Evolutionary conservation across 2,888 invertebrate genomes (phyloP), one percentile per base, ranked within the genome.

Genomic region (Apamea anceps): DNA sequence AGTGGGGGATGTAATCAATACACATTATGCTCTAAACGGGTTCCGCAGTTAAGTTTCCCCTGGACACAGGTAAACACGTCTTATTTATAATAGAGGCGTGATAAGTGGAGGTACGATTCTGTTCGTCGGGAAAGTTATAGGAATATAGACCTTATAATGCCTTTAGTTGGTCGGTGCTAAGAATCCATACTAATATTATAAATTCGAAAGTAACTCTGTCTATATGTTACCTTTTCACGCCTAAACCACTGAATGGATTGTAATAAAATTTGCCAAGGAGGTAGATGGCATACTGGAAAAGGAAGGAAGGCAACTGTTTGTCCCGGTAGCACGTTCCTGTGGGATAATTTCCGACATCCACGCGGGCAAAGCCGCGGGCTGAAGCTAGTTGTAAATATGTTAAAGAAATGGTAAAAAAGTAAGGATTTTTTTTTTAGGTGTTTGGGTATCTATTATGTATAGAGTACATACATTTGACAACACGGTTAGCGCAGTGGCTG

Each of bases 91-190:
- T 89, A 88, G 85, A 76, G 21, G 60, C 79, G 80, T 83, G 88
- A 87, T 90, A 88, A 89, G 89, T 88, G 79, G 85, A 83, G 86
- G 89, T 89, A 74, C 78, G 86, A 85, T 73, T 81, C 72, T 78
- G 84, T 91, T 89, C 82, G 88, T 85, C 72, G 67, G 72, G 51
- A 80, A 86, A 91, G 90, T 90, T 90, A 89, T 90, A 60, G 75
- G 10, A 76, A n/a, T 75, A 45, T 76, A 48, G 60, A 37, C 45
- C 62, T 37, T 72, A 42, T 51, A 25, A 8, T 18, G 28, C 51
- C 42, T 65, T 68, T 42, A 51, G 57, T 67, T 25, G 28, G 13
- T 77, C 5, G 51, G 21, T 48, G n/a, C 48, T 72, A 15, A 8
- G n/a, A 71, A 71, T 66, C 54, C 21, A 21, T n/a, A 57, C 10